These are phyloP conservation scores for Mesitornis unicolor DNA, from an alignment of 2,113 vertebrate species.

Conservation along the genomic window DNA sequence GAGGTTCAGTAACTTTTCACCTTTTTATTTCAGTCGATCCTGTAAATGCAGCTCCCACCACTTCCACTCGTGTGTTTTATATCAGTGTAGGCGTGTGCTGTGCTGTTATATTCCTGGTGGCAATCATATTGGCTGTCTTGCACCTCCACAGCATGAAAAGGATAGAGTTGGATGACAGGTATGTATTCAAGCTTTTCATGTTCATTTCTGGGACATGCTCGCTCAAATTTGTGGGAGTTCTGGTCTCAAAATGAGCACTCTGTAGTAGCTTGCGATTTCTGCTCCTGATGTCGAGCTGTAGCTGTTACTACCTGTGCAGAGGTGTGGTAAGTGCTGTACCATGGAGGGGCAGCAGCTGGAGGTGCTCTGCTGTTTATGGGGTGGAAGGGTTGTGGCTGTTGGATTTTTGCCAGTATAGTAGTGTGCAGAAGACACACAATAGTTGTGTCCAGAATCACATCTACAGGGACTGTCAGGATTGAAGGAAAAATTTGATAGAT, in stretches of 20 bases:
- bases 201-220: fast-evolving
- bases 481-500: background rate
- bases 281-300: background rate
- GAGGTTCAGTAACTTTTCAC: background rate
- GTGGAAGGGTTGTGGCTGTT: background rate
- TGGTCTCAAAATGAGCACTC: background rate
- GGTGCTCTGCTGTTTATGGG: background rate
- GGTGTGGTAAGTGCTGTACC: background rate
- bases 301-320: background rate
- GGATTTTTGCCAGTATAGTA: background rate
- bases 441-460: background rate
- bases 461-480: background rate
- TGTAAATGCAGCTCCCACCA: conserved; percentile 85
- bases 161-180: conserved; percentile 98
- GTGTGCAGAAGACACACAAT: too few species aligned
- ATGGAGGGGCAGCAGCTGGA: background rate
- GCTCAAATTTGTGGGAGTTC: background rate
- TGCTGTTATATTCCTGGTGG: conserved; percentile 97
- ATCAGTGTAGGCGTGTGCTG: conserved; percentile 98
- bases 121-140: conserved; percentile 94
- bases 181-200: background rate
- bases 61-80: conserved; percentile 97
- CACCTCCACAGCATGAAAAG: conserved; percentile 99
- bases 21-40: conserved; percentile 80
- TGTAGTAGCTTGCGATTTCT: background rate